Conservation (phyloP, 2,797 vertebrate species). For the Scleropages formosus region DNA sequence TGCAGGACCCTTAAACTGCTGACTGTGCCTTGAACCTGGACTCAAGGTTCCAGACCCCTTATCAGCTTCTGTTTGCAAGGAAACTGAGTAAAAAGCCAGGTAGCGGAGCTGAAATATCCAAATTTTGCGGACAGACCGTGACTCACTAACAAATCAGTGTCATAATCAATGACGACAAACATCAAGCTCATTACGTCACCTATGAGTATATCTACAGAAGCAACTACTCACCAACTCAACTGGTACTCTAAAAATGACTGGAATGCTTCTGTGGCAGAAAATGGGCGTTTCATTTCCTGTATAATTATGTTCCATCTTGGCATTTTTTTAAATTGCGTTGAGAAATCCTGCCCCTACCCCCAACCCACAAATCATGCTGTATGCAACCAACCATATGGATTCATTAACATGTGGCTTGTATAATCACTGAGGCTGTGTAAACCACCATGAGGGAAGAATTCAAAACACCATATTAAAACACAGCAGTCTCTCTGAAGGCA, state of each 20-base stretch:
- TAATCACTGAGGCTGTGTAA: background rate
- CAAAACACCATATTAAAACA: background rate
- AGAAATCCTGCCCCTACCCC: background rate
- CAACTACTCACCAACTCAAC: background rate
- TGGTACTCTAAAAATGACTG: background rate
- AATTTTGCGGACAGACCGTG: too few relatives aligned
- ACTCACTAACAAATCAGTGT: background rate
- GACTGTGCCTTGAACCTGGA: too few relatives aligned
- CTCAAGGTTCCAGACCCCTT: too few relatives aligned
- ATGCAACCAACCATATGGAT: background rate
- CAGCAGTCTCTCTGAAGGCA: background rate
- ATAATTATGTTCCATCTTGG: constrained; percentile 1
- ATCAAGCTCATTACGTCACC: background rate
- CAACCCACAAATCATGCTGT: background rate
- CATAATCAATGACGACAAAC: background rate
- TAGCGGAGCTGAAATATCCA: too few relatives aligned
- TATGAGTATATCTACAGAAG: background rate
- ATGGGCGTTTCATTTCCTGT: background rate
- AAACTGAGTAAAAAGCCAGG: too few relatives aligned
- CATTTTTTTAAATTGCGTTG: background rate
- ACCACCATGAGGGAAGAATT: background rate
- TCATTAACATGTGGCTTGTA: constrained; percentile 14
- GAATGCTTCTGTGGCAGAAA: background rate
- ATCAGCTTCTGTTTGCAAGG: too few relatives aligned
- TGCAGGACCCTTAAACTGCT: too few relatives aligned